Evolutionary conservation across 2,113 vertebrate species (phyloP).

Genomic region (Myotis davidii): DNA sequence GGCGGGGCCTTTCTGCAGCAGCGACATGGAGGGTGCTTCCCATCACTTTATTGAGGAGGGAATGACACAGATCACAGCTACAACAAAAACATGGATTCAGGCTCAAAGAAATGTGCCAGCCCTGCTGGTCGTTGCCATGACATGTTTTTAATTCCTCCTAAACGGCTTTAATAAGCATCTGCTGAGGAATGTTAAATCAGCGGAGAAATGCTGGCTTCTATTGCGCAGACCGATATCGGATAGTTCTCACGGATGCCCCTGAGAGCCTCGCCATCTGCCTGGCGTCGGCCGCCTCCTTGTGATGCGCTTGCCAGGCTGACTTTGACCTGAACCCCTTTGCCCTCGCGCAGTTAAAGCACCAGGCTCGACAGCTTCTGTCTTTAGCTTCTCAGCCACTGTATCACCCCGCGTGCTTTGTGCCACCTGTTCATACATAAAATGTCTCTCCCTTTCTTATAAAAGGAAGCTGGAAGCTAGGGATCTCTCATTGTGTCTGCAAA

Average conservation of each 20-base stretch:
- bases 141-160: slow-evolving; percentile 54
- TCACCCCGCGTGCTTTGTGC: background rate
- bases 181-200: slow-evolving; percentile 40
- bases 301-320: background rate
- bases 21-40: background rate
- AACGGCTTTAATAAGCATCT: slow-evolving; percentile 48
- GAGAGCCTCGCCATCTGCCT: slow-evolving; percentile 26
- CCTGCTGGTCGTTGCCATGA: background rate
- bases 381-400: background rate
- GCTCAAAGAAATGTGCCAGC: background rate
- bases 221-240: background rate
- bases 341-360: background rate
- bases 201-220: background rate
- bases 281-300: background rate
- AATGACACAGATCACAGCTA: slow-evolving; percentile 29
- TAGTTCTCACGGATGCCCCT: background rate
- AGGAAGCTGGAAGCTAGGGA: slow-evolving; percentile 3
- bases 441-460: background rate
- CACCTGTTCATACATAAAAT: background rate
- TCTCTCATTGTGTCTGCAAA: slow-evolving; percentile 45
- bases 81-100: background rate
- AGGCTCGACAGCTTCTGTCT: background rate
- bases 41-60: background rate
- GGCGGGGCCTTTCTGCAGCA: background rate
- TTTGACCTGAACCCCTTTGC: background rate